Evolutionary conservation across 1,140 invertebrate genomes (phyloP), one percentile per base, ranked within the genome.

Genomic region (Colletes latitarsis): DNA sequence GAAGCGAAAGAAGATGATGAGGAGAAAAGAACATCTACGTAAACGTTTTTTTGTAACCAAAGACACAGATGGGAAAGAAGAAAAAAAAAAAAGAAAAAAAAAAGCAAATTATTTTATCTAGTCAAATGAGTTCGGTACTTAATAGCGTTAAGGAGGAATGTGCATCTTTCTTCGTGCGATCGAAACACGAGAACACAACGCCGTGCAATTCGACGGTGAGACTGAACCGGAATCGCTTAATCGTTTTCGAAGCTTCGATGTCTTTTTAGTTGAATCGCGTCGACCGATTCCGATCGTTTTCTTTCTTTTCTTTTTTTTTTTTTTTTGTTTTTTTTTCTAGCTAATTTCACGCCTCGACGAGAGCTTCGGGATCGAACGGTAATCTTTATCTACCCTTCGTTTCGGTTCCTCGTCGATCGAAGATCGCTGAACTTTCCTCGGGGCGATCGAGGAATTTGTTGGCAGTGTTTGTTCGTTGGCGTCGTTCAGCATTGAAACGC

Each of bases 81-180:
- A 76, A 68, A 55, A 30, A 21, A 71, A 68, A 19, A 77, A 41
- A 1, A 41, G n/a, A 60, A 82, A 75, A 75, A 63, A 58, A 74
- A 77, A 81, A 84, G 88, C 77, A 77, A 90, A 89, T 91, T 88
- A 90, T 90, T 91, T 92, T 88, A 90, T 93, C 92, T 93, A 93
- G 92, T 93, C 92, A 93, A 91, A 86, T 88, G 83, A 90, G 87
- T 92, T 92, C 83, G 89, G 92, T 93, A 93, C 92, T 93, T 93
- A 93, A 89, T 90, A 91, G 88, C 71, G 80, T 62, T 89, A 86
- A 89, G 83, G 91, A 93, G 92, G 92, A 93, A 93, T 93, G 92
- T 93, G 92, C 92, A 93, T 93, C 90, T 91, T 89, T 87, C 84
- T 82, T 79, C 53, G 84, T 72, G 46, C 57, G 53, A 72, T 67